Percentiles rank a stretch among this genome's conserved stretches.
phyloP scores from a whole-genome alignment of 23 tunicate species.

The Ascidia mentula region DNA sequence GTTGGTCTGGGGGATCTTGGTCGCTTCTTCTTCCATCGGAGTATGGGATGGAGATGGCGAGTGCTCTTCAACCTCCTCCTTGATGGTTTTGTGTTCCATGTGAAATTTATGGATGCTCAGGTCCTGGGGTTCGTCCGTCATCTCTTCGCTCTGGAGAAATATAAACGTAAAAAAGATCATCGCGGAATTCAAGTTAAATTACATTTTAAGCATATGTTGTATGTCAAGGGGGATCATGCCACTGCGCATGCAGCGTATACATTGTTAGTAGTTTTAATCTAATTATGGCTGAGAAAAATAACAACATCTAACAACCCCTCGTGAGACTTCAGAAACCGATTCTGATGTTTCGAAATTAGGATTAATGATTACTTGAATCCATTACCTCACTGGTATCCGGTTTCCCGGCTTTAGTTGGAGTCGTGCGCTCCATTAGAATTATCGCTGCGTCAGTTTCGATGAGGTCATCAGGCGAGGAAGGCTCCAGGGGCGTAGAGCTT shows the following conservation, averaged over 20 bases:
- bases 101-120: conserved; percentile 27
- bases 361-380: too few species aligned
- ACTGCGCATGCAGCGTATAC: too few species aligned
- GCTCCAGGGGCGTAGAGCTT: neutral
- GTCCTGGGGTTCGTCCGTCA: conserved; percentile 65
- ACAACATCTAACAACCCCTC: too few species aligned
- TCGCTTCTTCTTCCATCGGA: neutral
- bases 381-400: too few species aligned
- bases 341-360: too few species aligned
- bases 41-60: neutral
- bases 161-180: too few species aligned
- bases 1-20: neutral
- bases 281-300: too few species aligned
- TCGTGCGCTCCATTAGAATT: conserved; percentile 33
- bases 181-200: too few species aligned
- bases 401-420: conserved; percentile 17
- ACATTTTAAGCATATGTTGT: too few species aligned
- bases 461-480: conserved; percentile 36
- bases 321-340: too few species aligned
- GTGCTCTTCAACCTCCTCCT: conserved; percentile 7
- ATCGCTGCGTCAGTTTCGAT: conserved; percentile 40
- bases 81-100: conserved; percentile 14
- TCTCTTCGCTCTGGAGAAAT: neutral
- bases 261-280: too few species aligned
- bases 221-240: too few species aligned